Percentiles rank a stretch among this genome's conserved stretches.
phyloP scores from a whole-genome alignment of 2,797 vertebrate genomes.

The Threskiornis aethiopicus region DNA sequence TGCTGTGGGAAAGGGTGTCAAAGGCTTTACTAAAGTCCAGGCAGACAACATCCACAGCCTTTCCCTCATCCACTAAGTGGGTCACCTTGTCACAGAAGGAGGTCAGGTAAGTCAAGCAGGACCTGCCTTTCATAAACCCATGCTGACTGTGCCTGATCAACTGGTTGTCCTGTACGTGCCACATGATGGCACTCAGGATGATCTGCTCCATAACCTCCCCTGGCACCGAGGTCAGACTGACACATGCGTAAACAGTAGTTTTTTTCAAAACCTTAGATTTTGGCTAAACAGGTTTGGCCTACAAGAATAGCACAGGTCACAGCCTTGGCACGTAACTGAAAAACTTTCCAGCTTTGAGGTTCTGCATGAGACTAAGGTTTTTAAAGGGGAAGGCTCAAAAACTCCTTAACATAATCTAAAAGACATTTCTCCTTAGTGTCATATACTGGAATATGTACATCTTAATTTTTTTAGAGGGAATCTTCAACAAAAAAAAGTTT shows the following conservation, averaged over 20 bases:
- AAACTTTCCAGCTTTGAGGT: neutral
- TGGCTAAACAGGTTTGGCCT: neutral
- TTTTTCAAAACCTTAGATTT: neutral
- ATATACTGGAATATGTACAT: neutral
- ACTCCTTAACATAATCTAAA: neutral
- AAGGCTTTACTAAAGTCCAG: no score
- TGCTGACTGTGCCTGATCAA: no score
- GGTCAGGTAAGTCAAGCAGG: no score
- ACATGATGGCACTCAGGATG: no score
- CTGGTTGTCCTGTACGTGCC: no score
- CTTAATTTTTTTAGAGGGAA: neutral
- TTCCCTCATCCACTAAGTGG: no score
- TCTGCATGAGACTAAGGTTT: neutral
- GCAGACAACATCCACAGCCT: no score
- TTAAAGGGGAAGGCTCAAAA: neutral
- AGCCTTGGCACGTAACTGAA: neutral
- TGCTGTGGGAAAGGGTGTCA: no score
- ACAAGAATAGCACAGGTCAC: neutral
- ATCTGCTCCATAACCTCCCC: no score
- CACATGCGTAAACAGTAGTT: rapidly evolving
- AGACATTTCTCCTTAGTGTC: neutral
- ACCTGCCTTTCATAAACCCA: no score
- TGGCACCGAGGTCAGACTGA: neutral
- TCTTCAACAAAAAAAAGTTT: neutral
- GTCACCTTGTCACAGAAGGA: no score